A percentile compares a stretch with the other conserved stretches of the same genome.
Evolutionary conservation across 2,888 invertebrate genomes (phyloP).

Genomic region (Selenia dentaria): DNA sequence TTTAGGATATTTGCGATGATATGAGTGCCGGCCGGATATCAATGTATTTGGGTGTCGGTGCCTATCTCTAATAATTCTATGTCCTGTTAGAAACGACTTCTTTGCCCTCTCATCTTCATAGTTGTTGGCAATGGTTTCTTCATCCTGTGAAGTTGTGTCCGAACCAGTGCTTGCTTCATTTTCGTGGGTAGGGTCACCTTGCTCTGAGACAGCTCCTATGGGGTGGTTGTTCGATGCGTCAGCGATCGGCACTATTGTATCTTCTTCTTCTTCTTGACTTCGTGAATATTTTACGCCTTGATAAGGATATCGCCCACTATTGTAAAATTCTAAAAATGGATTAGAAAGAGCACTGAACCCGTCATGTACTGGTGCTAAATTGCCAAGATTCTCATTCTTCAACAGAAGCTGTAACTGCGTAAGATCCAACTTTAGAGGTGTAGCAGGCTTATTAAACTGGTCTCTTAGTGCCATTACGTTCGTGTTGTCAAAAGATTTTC

Average conservation of each 20-base stretch:
- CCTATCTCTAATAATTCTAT: slow-evolving; percentile 52
- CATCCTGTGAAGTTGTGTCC: slow-evolving; percentile 56
- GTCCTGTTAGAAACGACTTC: slow-evolving; percentile 43
- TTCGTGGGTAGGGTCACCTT: slow-evolving; percentile 59
- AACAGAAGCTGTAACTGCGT: slow-evolving; percentile 66
- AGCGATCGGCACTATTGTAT: slow-evolving; percentile 69
- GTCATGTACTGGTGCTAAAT: slow-evolving; percentile 50
- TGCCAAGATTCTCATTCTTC: slow-evolving; percentile 63
- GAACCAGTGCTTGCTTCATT: slow-evolving; percentile 51
- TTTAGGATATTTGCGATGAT: slow-evolving; percentile 65
- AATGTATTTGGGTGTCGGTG: slow-evolving; percentile 61
- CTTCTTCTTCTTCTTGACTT: slow-evolving; percentile 79
- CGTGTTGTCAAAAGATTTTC: slow-evolving; percentile 65
- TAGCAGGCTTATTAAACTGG: slow-evolving; percentile 59
- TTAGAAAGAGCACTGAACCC: slow-evolving; percentile 53
- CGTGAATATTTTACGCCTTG: slow-evolving; percentile 76
- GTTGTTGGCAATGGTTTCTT: slow-evolving; percentile 46
- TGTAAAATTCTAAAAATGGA: slow-evolving; percentile 67
- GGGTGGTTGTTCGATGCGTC: slow-evolving; percentile 72
- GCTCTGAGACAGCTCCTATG: slow-evolving; percentile 78
- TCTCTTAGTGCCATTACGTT: slow-evolving; percentile 62
- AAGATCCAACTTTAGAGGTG: slow-evolving; percentile 64
- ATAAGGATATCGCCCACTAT: slow-evolving; percentile 62
- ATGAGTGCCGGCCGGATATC: slow-evolving; percentile 50
- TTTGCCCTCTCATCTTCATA: slow-evolving; percentile 59